Evolutionary conservation across 2,888 invertebrate species (phyloP).

Genomic region (Pyrrhosoma nymphula): DNA sequence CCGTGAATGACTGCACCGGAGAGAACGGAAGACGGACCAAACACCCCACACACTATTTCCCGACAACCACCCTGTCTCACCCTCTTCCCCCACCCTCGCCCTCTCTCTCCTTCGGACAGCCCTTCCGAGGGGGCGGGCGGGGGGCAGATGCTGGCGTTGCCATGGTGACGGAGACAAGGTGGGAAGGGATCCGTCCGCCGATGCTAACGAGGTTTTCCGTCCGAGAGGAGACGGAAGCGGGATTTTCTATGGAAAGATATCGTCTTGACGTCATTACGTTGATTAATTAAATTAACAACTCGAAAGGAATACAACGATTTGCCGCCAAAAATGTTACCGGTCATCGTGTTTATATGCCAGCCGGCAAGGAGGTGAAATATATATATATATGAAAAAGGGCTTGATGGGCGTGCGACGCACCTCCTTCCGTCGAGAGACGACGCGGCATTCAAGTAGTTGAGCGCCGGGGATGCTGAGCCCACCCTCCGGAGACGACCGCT

Average conservation of each 20-base stretch:
- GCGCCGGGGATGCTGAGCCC: not conserved
- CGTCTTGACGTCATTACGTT: not conserved
- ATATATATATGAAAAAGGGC: not conserved
- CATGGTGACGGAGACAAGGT: constrained; percentile 56
- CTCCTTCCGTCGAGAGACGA: not conserved
- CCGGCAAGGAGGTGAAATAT: not conserved
- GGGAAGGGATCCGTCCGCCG: constrained; percentile 49
- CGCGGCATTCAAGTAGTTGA: not conserved
- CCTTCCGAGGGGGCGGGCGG: not conserved
- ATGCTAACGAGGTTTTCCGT: constrained; percentile 35
- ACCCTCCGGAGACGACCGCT: not conserved
- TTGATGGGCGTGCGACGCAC: not conserved
- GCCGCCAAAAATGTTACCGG: not conserved
- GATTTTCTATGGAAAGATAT: not conserved
- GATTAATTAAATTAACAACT: constrained; percentile 29
- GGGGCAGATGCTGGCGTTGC: constrained; percentile 33
- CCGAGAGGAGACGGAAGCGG: constrained; percentile 5
- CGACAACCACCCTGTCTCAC: not conserved
- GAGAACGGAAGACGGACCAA: constrained; percentile 9
- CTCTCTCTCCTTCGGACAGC: not conserved
- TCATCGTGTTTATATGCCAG: not conserved
- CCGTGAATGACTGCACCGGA: constrained; percentile 10
- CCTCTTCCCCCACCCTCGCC: not conserved
- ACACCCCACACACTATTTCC: not conserved
- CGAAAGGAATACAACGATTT: not conserved